Evolutionary conservation across 2,888 invertebrate species (phyloP), one percentile per base, ranked within the genome.

Genomic region (Chrysolina oricalcia): DNA sequence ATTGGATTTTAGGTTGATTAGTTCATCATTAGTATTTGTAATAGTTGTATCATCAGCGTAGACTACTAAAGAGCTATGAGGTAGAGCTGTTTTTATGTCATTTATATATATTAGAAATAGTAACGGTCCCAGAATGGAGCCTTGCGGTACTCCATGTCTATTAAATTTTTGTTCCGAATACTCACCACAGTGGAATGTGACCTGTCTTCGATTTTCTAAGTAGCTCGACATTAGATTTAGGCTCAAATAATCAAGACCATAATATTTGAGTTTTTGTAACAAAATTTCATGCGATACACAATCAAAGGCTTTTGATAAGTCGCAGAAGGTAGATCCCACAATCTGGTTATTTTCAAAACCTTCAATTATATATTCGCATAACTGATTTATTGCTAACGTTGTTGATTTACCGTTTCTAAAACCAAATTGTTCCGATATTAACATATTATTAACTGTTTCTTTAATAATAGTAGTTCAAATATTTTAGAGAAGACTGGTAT

Each of bases 391-490:
- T 48, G 46, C 17, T 48, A 0, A 48, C 13, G 46, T 15, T 48
- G 15, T 46, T 15, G 6, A 46, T 46, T 46, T 48, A 17, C n/a
- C 17, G 8, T 48, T 48, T 48, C 46, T 17, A n/a, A 15, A 17
- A 17, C 46, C 46, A 48, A 48, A 48, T 48, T 15, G 13, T 15
- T 27, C 2, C 27, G 27, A 27, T 27, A 27, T 27, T 27, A 27
- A 27, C 3, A 15, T 40, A 15, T 63, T 23, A 10, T 15, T 23
- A 64, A 17, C 21, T 11, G 0, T 53, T 59, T 59, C 56, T 10
- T 48, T n/a, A n/a, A 27, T n/a, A 15, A 11, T 23, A 15, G 46
- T 23, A 78, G 72, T 63, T 62, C 66, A 53, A 53, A 17, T 21
- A 73, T 68, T 53, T 43, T 13, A n/a, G n/a, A 53, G 17, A 53